These are phyloP conservation scores for Antigone vipio DNA, from an alignment of 2,113 vertebrate genomes.

Conservation along the genomic window DNA sequence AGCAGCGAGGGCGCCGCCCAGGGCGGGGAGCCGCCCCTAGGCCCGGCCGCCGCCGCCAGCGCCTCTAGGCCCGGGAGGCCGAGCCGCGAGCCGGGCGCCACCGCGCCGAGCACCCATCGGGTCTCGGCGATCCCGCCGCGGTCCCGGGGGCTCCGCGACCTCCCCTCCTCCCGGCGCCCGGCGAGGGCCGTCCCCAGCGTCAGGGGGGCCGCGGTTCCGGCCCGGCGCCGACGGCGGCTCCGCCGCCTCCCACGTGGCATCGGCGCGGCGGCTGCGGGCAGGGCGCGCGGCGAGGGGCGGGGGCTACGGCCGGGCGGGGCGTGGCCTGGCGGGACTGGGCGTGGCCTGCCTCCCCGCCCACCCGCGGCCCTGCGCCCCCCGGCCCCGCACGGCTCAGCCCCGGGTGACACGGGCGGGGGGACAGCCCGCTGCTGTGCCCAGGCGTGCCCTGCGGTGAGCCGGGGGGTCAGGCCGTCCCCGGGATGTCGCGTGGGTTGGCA, in stretches of 20 bases:
- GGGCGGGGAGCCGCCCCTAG: not conserved
- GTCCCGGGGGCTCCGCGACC: not conserved
- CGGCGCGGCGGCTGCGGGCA: not conserved
- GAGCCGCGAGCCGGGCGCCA: not conserved
- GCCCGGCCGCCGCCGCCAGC: not conserved
- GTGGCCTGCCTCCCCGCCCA: too few species aligned
- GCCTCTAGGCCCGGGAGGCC: not conserved
- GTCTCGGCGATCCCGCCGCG: not conserved
- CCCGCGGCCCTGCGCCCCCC: not conserved
- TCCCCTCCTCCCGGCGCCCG: not conserved
- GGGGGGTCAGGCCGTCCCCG: fast-evolving
- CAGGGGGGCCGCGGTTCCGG: not conserved
- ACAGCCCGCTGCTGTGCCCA: not conserved
- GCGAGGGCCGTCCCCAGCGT: not conserved
- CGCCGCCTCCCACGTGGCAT: constrained; percentile 7
- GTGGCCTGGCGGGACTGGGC: not conserved
- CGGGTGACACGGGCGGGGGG: not conserved
- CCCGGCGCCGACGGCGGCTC: constrained; percentile 3
- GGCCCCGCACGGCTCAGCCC: not conserved
- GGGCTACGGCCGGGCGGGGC: too few species aligned
- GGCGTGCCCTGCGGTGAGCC: not conserved
- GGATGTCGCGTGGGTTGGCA: fast-evolving
- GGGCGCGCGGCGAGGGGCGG: not conserved
- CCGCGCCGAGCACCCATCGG: not conserved
- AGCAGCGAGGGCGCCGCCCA: not conserved